Evolutionary conservation across 1,140 invertebrate species (phyloP).

Genomic region (Trachymyrmex septentrionalis): DNA sequence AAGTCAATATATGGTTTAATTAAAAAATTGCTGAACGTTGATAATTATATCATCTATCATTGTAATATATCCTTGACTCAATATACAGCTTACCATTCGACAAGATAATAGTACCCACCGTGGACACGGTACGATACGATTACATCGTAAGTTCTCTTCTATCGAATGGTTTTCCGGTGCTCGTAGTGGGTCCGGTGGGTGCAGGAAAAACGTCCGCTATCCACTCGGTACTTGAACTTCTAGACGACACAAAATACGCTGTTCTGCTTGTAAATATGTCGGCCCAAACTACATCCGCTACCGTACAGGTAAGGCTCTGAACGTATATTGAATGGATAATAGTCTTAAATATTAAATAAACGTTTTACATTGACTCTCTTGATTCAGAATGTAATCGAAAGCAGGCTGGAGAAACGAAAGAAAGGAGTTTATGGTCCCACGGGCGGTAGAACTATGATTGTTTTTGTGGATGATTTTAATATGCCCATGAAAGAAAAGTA

Average conservation of each 20-base stretch:
- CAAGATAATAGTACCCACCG: conserved; percentile 93
- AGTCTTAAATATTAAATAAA: conserved; percentile 25
- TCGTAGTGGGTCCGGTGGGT: conserved; percentile 93
- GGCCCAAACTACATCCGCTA: conserved; percentile 93
- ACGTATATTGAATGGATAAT: conserved; percentile 16
- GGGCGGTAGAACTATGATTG: conserved; percentile 92
- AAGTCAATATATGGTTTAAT: no score
- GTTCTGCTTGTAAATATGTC: conserved; percentile 94
- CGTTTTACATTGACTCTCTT: background rate
- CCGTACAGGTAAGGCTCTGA: conserved; percentile 87
- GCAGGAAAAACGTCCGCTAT: conserved; percentile 94
- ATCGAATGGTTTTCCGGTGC: conserved; percentile 89
- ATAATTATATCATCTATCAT: background rate
- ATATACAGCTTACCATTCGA: conserved; percentile 91
- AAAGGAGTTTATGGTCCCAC: conserved; percentile 93
- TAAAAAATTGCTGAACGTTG: background rate
- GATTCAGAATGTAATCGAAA: conserved; percentile 91
- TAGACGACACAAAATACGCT: conserved; percentile 89
- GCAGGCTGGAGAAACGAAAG: conserved; percentile 93
- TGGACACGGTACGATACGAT: conserved; percentile 93
- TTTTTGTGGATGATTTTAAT: conserved; percentile 96
- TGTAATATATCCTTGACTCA: conserved; percentile 53
- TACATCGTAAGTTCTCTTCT: conserved; percentile 90
- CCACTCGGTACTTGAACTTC: conserved; percentile 88
- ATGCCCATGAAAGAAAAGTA: conserved; percentile 96